A percentile compares a stretch with the other conserved stretches of the same genome.
phyloP scores from a whole-genome alignment of 2,797 vertebrate genomes.

The Eulemur rubriventer region DNA sequence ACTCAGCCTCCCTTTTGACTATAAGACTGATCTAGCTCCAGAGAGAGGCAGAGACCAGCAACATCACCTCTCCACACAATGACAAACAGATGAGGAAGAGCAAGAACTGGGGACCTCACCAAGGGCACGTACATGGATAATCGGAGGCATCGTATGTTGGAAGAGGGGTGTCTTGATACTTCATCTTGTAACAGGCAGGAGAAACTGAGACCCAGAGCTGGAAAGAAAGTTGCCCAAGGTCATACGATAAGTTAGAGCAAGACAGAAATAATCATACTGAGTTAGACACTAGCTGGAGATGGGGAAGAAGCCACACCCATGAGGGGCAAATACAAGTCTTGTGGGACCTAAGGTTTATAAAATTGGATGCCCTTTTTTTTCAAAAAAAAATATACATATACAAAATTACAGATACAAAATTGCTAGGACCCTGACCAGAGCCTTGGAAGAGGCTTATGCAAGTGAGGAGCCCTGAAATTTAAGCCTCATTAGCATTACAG shows the following conservation, averaged over 20 bases:
- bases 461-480: not conserved
- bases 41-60: not conserved
- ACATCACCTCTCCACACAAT: not conserved
- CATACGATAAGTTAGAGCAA: not conserved
- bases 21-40: not conserved
- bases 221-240: not conserved
- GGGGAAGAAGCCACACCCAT: not conserved
- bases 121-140: not conserved
- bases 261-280: not conserved
- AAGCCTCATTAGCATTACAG: not conserved
- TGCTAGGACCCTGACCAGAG: not conserved
- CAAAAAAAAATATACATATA: not conserved
- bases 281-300: not conserved
- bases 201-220: not conserved
- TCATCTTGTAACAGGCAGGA: not conserved
- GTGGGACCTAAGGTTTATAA: not conserved
- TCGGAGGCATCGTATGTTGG: not conserved
- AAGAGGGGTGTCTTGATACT: not conserved
- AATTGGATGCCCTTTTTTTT: not conserved
- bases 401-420: conserved; percentile 4
- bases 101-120: not conserved
- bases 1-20: not conserved
- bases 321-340: not conserved
- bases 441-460: not conserved
- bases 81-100: not conserved